Evolutionary conservation across 2,888 invertebrate species (phyloP).

Genomic region (Isoperla grammatica): DNA sequence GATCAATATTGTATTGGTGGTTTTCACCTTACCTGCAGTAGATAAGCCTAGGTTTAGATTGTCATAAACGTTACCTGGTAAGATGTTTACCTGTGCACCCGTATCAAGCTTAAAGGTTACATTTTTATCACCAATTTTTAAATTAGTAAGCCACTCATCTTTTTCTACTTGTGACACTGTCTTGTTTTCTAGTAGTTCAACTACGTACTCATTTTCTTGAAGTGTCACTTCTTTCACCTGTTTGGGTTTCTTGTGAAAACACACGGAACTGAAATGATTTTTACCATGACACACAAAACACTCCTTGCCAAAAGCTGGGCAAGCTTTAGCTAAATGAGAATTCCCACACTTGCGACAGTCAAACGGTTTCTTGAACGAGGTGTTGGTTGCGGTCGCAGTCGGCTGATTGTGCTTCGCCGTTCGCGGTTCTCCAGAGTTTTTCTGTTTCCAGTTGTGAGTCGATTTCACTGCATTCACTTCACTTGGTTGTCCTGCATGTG

Average conservation of each 20-base stretch:
- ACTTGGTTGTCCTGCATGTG: no score
- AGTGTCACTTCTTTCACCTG: no score
- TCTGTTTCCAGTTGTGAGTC: no score
- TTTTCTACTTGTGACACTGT: neutral
- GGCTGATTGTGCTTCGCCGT: no score
- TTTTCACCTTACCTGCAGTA: neutral
- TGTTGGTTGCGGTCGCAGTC: neutral
- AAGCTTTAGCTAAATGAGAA: neutral
- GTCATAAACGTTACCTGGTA: neutral
- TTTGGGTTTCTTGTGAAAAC: neutral
- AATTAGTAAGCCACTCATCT: neutral
- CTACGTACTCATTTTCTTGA: neutral
- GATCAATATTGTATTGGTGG: neutral
- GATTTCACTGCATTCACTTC: no score
- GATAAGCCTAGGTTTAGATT: neutral
- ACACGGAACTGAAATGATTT: neutral
- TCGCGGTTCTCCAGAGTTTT: no score
- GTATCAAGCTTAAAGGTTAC: conserved; percentile 4
- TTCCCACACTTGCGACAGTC: neutral
- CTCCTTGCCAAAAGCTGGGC: neutral
- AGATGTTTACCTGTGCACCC: neutral
- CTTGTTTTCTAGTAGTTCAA: neutral
- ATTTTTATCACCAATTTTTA: neutral
- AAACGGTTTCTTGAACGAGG: no score
- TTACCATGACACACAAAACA: neutral